Evolutionary conservation across 2,888 invertebrate species (phyloP), one percentile per base, ranked within the genome.

Genomic region (Chrysodeixis includens): DNA sequence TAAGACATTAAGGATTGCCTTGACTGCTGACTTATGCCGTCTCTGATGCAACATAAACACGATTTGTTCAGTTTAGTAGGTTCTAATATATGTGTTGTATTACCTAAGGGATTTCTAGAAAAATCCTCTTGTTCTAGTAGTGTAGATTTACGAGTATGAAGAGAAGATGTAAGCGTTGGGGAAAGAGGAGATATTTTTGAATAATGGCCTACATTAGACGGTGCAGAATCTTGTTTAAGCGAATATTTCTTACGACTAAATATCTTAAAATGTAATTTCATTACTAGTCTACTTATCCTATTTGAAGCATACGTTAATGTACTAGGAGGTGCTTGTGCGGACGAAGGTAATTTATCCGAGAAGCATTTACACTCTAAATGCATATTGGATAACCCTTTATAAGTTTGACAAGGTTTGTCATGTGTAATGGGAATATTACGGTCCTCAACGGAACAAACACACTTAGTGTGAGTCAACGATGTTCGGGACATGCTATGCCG

Each of bases 191-290:
- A 58, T n/a, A 30, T 20, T 20, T 30, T 30, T 12, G 30, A 16
- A 14, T 60, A 10, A 12, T 14, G 20, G 18, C 30, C 14, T n/a
- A 22, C 20, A 12, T 20, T 10, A 49, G 30, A 18, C 9, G 51
- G 10, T 44, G 4, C 1, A 20, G 18, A 7, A 46, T 35, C 26
- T 58, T 62, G 55, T 46, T 16, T 55, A 61, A 69, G 35, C 32
- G 60, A 16, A 57, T 53, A 62, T 60, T 16, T 54, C 62, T 60
- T 71, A 71, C 10, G 82, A 26, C 71, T 79, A 77, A 69, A 70
- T 35, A 71, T 55, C 44, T 60, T 67, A 67, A 32, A 62, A 62
- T 52, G 51, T 59, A 71, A 54, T 62, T 51, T 67, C 59, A 1
- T 57, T n/a, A 71, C 18, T 71, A 71, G 46, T 51, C 62, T 62